Evolutionary conservation across 92 coral and sea anemone species (phyloP), one percentile per base, ranked within the genome.

Genomic region (Anthopleura xanthogrammica): DNA sequence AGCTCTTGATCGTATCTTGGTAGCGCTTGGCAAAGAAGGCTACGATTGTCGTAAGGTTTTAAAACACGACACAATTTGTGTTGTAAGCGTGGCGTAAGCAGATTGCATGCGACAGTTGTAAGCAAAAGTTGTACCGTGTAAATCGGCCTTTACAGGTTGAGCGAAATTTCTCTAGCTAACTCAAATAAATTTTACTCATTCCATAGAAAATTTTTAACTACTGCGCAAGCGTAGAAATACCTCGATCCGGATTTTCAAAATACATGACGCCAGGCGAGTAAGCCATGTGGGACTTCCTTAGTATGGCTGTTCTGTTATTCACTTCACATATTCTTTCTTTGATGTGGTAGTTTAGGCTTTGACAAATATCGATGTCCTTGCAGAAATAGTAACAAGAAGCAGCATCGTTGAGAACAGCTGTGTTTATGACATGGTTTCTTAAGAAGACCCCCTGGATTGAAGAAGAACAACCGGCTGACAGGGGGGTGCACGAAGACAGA

Each of bases 311-410:
- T n/a, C 78, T 74, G 78, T 74, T 74, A 39, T 74, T 74, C 52
- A 74, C 78, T 74, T 74, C 78, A 11, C 78, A 74, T 39, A 6
- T 74, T 29, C 36, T 74, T 41, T 14, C 55, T 41, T 74, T 74
- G 20, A 17, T 19, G 55, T 39, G 52, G 55, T 74, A 74, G 23
- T 74, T 74, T 7, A 74, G 46, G 55, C 78, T 74, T 20, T 74
- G 78, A n/a, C 55, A 74, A 16, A 74, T 16, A 16, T 74, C 54
- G 16, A 14, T 74, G 16, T 41, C 20, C 50, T 41, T 41, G 36
- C 78, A 74, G 78, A 39, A 74, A 48, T 74, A 74, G 50, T 74
- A 74, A 74, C 78, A 74, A 11, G 78, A 24, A 7, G 55, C 7
- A 0, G 36, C 78, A 39, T 74, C 78, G 4, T 74, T 74, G 14